Conservation (phyloP, 2,113 vertebrate species). For the Eublepharis macularius region DNA sequence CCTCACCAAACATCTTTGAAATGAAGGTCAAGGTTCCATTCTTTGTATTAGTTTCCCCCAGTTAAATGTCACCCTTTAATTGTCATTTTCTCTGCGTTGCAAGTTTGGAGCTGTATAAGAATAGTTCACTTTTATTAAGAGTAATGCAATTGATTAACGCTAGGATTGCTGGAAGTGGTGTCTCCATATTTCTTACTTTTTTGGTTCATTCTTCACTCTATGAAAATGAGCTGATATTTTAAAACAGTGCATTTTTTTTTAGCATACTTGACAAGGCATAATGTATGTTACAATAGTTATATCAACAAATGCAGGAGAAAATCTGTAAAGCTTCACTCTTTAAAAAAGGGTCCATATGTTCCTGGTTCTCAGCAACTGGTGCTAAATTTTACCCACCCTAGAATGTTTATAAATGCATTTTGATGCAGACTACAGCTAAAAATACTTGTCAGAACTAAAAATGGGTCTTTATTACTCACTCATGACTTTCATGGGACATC, state of each 20-base stretch:
- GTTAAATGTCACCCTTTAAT: slow-evolving; percentile 5
- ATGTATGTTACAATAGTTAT: too few relatives aligned
- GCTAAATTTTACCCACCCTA: too few relatives aligned
- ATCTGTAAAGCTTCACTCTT: too few relatives aligned
- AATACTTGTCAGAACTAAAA: too few relatives aligned
- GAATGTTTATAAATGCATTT: too few relatives aligned
- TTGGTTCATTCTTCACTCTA: not conserved
- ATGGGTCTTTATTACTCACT: too few relatives aligned
- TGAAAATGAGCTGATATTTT: not conserved
- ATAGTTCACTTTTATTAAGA: not conserved
- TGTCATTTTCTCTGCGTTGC: not conserved
- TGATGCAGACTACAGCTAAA: too few relatives aligned
- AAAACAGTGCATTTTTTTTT: not conserved
- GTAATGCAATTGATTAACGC: not conserved
- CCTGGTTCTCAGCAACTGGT: too few relatives aligned
- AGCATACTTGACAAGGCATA: too few relatives aligned
- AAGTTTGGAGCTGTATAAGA: not conserved
- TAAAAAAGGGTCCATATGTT: too few relatives aligned
- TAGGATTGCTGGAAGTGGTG: not conserved
- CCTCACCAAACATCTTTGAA: not conserved
- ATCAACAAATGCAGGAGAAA: too few relatives aligned
- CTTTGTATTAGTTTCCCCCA: not conserved
- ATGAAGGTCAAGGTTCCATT: not conserved
- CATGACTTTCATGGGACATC: too few relatives aligned
- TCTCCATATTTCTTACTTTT: not conserved